Evolutionary conservation across 2,797 vertebrate genomes (phyloP).

Genomic region (Danio jaintianensis): DNA sequence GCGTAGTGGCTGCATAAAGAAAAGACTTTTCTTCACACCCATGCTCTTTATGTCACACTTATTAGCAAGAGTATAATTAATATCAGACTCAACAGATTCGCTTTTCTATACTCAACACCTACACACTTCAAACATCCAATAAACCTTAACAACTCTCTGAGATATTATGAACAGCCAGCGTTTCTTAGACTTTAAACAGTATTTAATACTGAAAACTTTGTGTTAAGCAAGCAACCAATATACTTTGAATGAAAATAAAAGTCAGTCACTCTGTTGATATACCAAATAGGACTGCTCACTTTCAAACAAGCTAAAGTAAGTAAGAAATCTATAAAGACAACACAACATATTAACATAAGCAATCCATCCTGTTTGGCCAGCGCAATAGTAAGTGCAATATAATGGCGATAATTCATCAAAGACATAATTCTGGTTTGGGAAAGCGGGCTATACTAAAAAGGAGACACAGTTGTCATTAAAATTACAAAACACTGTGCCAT

Average conservation of each 20-base stretch:
- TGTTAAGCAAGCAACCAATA: conserved; percentile 72
- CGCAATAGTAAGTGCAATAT: conserved; percentile 72
- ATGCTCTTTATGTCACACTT: neutral
- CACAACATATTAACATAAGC: conserved; percentile 58
- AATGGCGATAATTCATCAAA: conserved; percentile 72
- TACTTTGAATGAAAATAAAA: conserved; percentile 65
- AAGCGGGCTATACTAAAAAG: conserved; percentile 67
- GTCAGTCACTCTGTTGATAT: conserved; percentile 56
- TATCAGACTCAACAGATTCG: conserved; percentile 5
- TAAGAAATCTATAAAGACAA: neutral
- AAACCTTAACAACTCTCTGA: neutral
- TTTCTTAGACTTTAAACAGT: conserved; percentile 59
- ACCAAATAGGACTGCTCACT: conserved; percentile 66
- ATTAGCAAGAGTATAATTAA: conserved; percentile 15
- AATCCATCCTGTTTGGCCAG: conserved; percentile 71
- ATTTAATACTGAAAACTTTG: conserved; percentile 64
- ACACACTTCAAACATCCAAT: neutral
- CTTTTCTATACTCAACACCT: neutral
- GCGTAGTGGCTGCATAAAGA: neutral
- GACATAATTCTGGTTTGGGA: conserved; percentile 52
- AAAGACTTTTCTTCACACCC: neutral
- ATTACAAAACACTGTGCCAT: conserved; percentile 62
- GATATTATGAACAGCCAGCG: conserved; percentile 44
- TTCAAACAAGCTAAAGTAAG: conserved; percentile 55
- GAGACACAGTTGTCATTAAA: conserved; percentile 67